Conservation (phyloP, 2,888 invertebrate genomes). For the Calliscelio sp. region DNA sequence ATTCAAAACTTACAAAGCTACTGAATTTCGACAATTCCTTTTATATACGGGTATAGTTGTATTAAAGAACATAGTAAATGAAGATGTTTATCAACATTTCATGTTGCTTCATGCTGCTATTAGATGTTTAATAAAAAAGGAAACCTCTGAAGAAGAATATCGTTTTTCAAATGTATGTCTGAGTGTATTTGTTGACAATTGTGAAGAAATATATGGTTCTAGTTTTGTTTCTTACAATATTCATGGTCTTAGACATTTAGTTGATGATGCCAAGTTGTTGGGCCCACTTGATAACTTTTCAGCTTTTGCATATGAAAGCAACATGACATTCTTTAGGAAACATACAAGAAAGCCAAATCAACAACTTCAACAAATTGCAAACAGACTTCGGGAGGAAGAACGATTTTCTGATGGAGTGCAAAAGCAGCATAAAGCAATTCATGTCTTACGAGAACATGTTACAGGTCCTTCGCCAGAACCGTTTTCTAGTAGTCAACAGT, state of each 20-base stretch:
- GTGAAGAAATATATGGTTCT: conserved; percentile 64
- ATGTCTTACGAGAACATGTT: conserved; percentile 10
- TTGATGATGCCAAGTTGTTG: conserved; percentile 72
- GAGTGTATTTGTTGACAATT: conserved; percentile 36
- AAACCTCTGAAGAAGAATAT: background rate
- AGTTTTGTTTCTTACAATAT: conserved; percentile 76
- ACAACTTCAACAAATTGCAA: conserved; percentile 56
- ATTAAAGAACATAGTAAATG: conserved; percentile 11
- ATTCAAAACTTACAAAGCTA: conserved; percentile 46
- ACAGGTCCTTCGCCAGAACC: background rate
- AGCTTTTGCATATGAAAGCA: conserved; percentile 67
- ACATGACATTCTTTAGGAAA: conserved; percentile 57
- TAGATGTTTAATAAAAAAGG: conserved; percentile 11
- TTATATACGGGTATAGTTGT: conserved; percentile 26
- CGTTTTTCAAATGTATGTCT: background rate
- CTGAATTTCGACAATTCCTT: conserved; percentile 58
- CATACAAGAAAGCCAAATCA: conserved; percentile 45
- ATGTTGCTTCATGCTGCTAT: conserved; percentile 41
- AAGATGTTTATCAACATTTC: conserved; percentile 37
- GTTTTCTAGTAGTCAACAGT: conserved; percentile 6
- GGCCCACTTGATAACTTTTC: conserved; percentile 66
- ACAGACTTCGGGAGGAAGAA: conserved; percentile 33
- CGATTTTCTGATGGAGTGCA: background rate
- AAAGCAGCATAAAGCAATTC: background rate
- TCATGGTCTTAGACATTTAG: conserved; percentile 76